phyloP scores from a whole-genome alignment of 2,113 vertebrate species.

The Pygoscelis adeliae region DNA sequence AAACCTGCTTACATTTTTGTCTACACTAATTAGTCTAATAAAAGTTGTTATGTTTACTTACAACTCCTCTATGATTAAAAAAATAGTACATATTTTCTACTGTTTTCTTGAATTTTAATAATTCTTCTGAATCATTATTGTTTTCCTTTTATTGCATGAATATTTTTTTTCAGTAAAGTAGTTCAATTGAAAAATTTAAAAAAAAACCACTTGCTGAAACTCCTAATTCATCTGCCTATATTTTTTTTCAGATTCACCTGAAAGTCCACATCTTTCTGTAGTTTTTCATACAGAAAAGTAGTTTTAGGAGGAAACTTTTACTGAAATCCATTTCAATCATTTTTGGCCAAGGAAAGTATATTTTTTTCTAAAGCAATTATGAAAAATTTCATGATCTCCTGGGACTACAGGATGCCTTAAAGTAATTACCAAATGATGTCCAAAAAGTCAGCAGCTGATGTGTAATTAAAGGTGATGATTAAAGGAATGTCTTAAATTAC shows the following conservation, averaged over 20 bases:
- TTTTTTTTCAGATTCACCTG: background rate
- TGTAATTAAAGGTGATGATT: background rate
- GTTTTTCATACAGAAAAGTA: background rate
- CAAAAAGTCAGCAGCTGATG: background rate
- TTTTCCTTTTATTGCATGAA: background rate
- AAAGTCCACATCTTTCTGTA: background rate
- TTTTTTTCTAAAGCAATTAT: background rate
- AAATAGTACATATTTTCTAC: background rate
- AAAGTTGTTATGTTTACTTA: background rate
- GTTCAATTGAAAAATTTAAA: background rate
- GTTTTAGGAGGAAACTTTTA: background rate
- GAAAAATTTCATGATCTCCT: background rate
- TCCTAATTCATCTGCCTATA: fast-evolving
- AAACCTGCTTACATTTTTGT: background rate
- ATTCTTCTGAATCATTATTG: background rate
- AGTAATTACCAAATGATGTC: background rate
- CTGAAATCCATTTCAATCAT: background rate
- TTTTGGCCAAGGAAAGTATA: background rate
- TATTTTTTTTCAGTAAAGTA: background rate
- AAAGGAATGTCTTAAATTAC: background rate
- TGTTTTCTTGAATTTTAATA: background rate
- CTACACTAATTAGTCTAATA: background rate
- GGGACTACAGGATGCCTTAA: background rate
- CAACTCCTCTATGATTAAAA: fast-evolving
- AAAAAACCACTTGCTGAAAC: background rate